Base-by-base conservation (phyloP, 2,113 vertebrate genomes). In the Paraplagusia blochii region DNA sequence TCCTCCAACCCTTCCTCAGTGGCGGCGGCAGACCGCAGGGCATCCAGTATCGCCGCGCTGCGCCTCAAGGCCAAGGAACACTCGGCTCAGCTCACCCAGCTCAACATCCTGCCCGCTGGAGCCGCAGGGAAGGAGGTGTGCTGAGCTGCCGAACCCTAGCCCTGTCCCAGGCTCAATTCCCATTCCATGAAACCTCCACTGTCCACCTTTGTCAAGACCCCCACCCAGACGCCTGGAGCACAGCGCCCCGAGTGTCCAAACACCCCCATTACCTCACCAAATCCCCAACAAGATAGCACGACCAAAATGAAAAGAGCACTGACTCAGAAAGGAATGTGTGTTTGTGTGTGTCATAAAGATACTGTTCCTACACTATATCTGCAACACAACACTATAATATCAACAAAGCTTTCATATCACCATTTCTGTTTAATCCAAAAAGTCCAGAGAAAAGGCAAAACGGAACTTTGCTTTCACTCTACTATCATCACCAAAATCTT, bases 11-110 rank as follows among this genome's bases (percentile, higher is more conserved):
- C 88, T 36, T 77, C 88, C 51, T 72, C 92, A 29, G 55, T 91
- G 1, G 88, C 85, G 0, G 93, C 93, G 0, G 95, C 95, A 7
- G 95, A 98, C 88, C 92, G 95, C 69, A 88, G 95, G 64, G 95
- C 95, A 33, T 96, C 95, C 45, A 98, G 95, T 85, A 98, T 98
- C 74, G 95, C 95, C 1, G 94, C 95, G 6, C 90, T 97, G 82
- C 90, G 95, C 86, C 94, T 98, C 84, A 97, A 98, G 88, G 95
- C 95, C 65, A 97, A 96, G 87, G 95, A 98, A 87, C 95, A 98
- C 85, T 96, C 95, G 3, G 96, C 96, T 52, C 96, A 98, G 90
- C 93, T 98, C 78, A 98, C 95, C 75, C 96, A 98, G 90, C 95
- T 98, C 74, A 98, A 96, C 91, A 95, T 98, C 86, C 92, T 98